phyloP scores from a whole-genome alignment of 2,888 invertebrate species.

The Aphidoletes aphidimyza region DNA sequence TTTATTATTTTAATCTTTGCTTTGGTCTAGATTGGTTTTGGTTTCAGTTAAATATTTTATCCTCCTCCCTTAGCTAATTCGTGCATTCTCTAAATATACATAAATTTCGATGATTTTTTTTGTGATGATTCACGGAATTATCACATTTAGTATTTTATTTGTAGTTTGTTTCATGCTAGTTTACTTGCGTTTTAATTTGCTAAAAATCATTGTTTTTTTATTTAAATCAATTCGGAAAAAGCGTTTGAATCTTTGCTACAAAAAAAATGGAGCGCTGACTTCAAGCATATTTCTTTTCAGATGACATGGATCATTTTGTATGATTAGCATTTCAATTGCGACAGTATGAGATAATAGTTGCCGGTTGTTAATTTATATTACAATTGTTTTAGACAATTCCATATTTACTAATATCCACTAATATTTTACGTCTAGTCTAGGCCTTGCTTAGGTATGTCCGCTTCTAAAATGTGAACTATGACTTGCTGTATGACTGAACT shows the following conservation, averaged over 20 bases:
- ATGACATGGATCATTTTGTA: too few relatives aligned
- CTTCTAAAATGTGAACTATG: too few relatives aligned
- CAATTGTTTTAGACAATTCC: too few relatives aligned
- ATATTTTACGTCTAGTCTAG: too few relatives aligned
- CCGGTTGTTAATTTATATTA: too few relatives aligned
- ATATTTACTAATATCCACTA: too few relatives aligned
- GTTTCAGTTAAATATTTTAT: not conserved
- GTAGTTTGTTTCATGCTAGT: not conserved
- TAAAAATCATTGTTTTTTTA: not conserved
- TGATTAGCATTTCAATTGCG: too few relatives aligned
- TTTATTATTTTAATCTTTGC: not conserved
- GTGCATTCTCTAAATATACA: not conserved
- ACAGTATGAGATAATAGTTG: too few relatives aligned
- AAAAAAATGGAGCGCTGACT: not conserved
- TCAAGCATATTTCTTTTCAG: too few relatives aligned
- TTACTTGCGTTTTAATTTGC: not conserved
- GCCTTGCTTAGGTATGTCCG: too few relatives aligned
- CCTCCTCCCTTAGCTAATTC: too few relatives aligned
- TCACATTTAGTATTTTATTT: not conserved
- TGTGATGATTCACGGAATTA: slow-evolving; percentile 35
- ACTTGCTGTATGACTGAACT: too few relatives aligned
- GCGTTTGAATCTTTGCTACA: not conserved
- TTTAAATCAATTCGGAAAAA: not conserved
- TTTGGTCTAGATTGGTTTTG: not conserved
- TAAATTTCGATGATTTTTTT: not conserved